phyloP scores from a whole-genome alignment of 2,113 vertebrate genomes.

The Clupea harengus region DNA sequence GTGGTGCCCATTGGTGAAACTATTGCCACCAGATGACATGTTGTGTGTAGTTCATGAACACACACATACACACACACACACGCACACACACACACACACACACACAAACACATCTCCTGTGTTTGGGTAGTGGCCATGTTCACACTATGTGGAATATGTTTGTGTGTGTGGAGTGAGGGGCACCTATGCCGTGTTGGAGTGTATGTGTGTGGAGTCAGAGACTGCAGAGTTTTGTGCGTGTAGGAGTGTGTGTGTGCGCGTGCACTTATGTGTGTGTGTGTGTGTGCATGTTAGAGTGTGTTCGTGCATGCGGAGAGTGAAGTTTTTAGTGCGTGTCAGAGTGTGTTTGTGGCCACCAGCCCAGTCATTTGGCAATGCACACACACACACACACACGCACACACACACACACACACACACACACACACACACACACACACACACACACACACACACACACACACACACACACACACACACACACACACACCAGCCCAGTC shows the following conservation, averaged over 20 bases:
- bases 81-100: not conserved
- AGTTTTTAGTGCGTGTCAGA: slow-evolving; percentile 19
- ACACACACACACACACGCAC: too few species aligned
- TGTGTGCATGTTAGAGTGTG: slow-evolving; percentile 4
- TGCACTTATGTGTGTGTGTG: not conserved
- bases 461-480: too few species aligned
- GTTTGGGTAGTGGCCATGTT: not conserved
- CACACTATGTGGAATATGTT: not conserved
- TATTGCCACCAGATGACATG: too few species aligned
- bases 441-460: too few species aligned
- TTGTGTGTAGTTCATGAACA: too few species aligned
- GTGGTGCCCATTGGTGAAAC: not conserved
- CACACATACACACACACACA: too few species aligned
- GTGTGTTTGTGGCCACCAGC: slow-evolving; percentile 2
- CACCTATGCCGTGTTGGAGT: not conserved
- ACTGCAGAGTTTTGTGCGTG: not conserved
- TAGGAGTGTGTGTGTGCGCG: not conserved
- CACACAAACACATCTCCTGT: not conserved
- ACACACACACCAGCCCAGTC: slow-evolving; percentile 2
- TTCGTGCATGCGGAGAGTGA: slow-evolving; percentile 7
- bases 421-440: too few species aligned
- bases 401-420: too few species aligned
- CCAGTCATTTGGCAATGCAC: slow-evolving; percentile 20
- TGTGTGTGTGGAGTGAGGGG: not conserved
- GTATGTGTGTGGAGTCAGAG: not conserved